Conservation (phyloP, 2,113 vertebrate species). For the Rhadina sibilatrix region DNA sequence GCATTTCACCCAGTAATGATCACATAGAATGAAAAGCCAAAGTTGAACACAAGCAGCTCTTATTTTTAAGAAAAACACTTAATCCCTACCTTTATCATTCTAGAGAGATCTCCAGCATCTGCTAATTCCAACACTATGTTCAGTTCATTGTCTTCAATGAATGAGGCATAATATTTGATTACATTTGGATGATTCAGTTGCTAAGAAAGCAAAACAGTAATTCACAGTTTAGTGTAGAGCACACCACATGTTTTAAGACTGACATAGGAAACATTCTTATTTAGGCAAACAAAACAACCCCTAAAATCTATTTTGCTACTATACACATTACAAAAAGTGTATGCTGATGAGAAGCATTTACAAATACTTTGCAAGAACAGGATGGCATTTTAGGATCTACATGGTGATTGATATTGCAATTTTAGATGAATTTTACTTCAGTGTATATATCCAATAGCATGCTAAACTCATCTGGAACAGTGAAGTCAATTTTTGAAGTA, state of each 20-base stretch:
- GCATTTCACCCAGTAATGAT: background rate
- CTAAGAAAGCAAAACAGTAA: conserved; percentile 70
- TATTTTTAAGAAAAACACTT: background rate
- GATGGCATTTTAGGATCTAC: background rate
- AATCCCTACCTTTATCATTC: conserved; percentile 94
- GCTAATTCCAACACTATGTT: conserved; percentile 98
- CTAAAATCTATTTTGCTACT: background rate
- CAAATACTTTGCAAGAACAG: background rate
- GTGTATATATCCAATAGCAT: background rate
- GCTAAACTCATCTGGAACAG: background rate
- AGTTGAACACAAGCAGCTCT: background rate
- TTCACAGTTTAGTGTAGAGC: background rate
- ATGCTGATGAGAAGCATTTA: background rate
- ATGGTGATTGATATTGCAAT: background rate
- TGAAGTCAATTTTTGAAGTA: background rate
- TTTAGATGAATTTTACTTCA: background rate
- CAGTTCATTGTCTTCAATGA: conserved; percentile 97
- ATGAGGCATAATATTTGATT: conserved; percentile 98
- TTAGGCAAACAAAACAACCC: background rate
- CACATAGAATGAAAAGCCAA: background rate
- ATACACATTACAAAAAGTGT: background rate
- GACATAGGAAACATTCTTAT: background rate
- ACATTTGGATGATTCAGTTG: conserved; percentile 99
- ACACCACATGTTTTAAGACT: background rate
- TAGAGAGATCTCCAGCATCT: conserved; percentile 95